Evolutionary conservation across 2,888 invertebrate genomes (phyloP).

Genomic region (Eucriotettix oculatus): DNA sequence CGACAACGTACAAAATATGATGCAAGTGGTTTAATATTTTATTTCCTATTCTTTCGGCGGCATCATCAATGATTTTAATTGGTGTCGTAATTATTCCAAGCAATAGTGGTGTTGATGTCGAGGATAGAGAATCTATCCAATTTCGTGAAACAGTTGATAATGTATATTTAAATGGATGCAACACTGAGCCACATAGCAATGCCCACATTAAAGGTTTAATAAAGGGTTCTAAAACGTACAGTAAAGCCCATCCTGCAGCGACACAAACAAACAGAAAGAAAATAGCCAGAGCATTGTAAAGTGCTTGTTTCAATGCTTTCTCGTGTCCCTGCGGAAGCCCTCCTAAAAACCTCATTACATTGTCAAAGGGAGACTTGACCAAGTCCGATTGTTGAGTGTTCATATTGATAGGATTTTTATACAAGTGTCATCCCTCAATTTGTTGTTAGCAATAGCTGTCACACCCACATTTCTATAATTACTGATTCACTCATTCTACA

Average conservation of each 20-base stretch:
- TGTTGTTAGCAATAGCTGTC: not conserved
- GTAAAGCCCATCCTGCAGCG: constrained; percentile 58
- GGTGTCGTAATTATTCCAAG: constrained; percentile 48
- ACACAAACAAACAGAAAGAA: constrained; percentile 51
- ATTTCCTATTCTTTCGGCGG: constrained; percentile 56
- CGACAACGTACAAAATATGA: constrained; percentile 31
- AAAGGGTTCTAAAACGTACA: constrained; percentile 77
- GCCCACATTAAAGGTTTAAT: constrained; percentile 93
- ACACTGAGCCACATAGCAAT: constrained; percentile 82
- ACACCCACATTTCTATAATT: not conserved
- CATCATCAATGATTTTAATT: constrained; percentile 52
- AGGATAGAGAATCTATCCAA: constrained; percentile 60
- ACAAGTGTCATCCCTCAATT: not conserved
- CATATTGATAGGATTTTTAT: not conserved
- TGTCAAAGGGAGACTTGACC: constrained; percentile 37
- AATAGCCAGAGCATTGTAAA: constrained; percentile 75
- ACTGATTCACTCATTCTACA: too few species aligned
- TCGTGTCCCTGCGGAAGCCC: constrained; percentile 57
- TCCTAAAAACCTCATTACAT: constrained; percentile 49
- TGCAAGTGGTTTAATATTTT: constrained; percentile 51
- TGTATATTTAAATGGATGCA: constrained; percentile 86
- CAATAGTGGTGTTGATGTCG: constrained; percentile 46
- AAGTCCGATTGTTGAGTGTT: constrained; percentile 4
- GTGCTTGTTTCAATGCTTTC: constrained; percentile 80
- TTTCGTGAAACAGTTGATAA: constrained; percentile 56